These are phyloP conservation scores for Morpho deidamia DNA, from an alignment of 2,888 invertebrate species.

Conservation along the genomic window DNA sequence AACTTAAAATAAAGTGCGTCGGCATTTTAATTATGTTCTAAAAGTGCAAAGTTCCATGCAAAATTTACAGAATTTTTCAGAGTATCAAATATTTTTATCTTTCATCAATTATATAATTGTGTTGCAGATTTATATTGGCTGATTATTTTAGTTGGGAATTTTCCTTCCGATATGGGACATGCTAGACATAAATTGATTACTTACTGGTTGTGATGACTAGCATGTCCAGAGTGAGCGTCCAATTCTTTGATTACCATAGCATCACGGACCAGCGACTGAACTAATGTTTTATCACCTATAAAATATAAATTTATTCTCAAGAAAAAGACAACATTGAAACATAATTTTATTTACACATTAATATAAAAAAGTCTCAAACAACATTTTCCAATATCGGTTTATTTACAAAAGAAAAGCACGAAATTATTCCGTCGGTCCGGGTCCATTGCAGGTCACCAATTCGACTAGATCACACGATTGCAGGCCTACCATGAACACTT, in stretches of 20 bases:
- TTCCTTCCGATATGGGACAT: constrained; percentile 34
- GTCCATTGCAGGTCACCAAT: too few species aligned
- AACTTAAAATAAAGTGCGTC: constrained; percentile 26
- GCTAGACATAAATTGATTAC: constrained; percentile 57
- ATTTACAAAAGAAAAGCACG: too few species aligned
- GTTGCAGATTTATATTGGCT: not conserved
- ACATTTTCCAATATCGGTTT: too few species aligned
- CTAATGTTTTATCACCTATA: constrained; percentile 92
- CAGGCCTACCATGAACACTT: too few species aligned
- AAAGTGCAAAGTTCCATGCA: constrained; percentile 23
- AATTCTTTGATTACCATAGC: constrained; percentile 93
- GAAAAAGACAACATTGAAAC: too few species aligned
- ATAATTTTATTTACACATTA: too few species aligned
- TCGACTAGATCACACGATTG: too few species aligned
- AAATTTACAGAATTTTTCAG: constrained; percentile 6
- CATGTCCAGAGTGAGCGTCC: constrained; percentile 82
- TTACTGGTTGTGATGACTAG: constrained; percentile 89
- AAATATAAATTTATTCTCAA: constrained; percentile 20
- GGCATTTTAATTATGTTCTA: constrained; percentile 21
- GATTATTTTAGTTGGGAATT: constrained; percentile 2
- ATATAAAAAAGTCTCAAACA: too few species aligned
- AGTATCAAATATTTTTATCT: not conserved
- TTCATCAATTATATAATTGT: not conserved
- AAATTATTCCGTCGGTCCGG: too few species aligned
- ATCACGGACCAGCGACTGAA: constrained; percentile 93